Conservation (phyloP, 1,140 invertebrate genomes). For the Planococcus citri region DNA sequence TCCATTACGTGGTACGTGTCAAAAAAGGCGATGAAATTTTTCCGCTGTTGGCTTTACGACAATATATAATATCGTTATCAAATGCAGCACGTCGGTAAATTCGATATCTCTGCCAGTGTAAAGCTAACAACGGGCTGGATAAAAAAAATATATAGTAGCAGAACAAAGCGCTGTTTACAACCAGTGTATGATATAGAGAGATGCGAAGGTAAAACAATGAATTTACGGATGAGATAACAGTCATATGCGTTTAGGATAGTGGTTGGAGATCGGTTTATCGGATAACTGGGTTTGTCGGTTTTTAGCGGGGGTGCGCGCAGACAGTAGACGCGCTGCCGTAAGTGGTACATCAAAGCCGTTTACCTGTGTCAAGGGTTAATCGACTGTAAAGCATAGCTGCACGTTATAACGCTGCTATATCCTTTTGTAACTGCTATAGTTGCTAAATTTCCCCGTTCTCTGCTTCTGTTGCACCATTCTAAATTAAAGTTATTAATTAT, state of each 20-base stretch:
- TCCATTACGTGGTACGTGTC: conserved; percentile 9
- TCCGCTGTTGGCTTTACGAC: conserved; percentile 15
- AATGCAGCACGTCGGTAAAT: conserved; percentile 17
- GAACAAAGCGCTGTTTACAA: conserved; percentile 14
- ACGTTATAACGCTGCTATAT: background rate
- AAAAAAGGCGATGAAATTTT: conserved; percentile 18
- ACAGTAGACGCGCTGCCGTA: background rate
- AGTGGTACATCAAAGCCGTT: conserved; percentile 19
- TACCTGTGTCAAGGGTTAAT: conserved; percentile 18
- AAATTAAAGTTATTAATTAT: conserved; percentile 21
- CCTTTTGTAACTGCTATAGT: conserved; percentile 15
- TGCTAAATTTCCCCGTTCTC: conserved; percentile 15
- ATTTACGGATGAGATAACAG: conserved; percentile 19
- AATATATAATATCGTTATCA: conserved; percentile 20
- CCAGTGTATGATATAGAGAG: conserved; percentile 14
- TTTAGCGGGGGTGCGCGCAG: conserved; percentile 10
- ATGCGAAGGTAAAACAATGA: conserved; percentile 16
- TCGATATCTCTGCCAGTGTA: conserved; percentile 17
- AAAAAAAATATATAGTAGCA: background rate
- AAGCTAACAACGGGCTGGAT: background rate
- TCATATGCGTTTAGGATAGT: conserved; percentile 17
- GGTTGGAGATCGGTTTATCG: conserved; percentile 19
- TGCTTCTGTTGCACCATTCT: background rate
- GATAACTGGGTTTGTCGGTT: conserved; percentile 20
- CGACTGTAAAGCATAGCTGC: conserved; percentile 17